These are phyloP conservation scores for Melanotus villosus DNA, from an alignment of 2,888 invertebrate species.

Conservation along the genomic window DNA sequence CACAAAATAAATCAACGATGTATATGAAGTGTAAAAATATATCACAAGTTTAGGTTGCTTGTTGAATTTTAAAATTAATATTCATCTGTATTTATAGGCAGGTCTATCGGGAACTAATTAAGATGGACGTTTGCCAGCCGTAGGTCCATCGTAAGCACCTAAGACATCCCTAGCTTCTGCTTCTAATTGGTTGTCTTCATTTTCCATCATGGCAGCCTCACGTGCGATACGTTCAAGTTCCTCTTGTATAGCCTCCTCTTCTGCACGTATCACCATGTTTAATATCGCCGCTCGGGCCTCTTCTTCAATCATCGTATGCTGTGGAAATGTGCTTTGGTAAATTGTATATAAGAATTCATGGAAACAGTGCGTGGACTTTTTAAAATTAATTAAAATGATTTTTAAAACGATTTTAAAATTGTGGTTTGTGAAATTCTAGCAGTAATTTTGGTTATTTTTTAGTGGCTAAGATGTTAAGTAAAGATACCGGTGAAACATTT, in stretches of 20 bases:
- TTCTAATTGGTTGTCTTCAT: constrained; percentile 55
- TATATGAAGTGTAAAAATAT: too few species aligned
- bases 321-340: constrained; percentile 35
- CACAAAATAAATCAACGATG: too few species aligned
- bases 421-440: background rate
- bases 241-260: constrained; percentile 60
- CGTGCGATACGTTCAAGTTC: constrained; percentile 60
- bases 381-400: background rate
- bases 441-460: too few species aligned
- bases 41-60: too few species aligned
- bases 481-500: too few species aligned
- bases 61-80: too few species aligned
- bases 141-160: constrained; percentile 56
- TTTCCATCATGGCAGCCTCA: constrained; percentile 50
- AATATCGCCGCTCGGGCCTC: constrained; percentile 63
- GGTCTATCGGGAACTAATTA: background rate
- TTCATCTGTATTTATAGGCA: too few species aligned
- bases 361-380: too few species aligned
- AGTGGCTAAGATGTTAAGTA: too few species aligned
- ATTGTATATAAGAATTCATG: too few species aligned
- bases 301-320: constrained; percentile 62
- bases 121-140: constrained; percentile 17
- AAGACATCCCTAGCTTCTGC: constrained; percentile 59
- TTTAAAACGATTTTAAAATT: background rate
- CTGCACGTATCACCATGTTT: constrained; percentile 63